Evolutionary conservation across 1,140 invertebrate genomes (phyloP), one percentile per base, ranked within the genome.

Genomic region (Rhynchophorus ferrugineus): DNA sequence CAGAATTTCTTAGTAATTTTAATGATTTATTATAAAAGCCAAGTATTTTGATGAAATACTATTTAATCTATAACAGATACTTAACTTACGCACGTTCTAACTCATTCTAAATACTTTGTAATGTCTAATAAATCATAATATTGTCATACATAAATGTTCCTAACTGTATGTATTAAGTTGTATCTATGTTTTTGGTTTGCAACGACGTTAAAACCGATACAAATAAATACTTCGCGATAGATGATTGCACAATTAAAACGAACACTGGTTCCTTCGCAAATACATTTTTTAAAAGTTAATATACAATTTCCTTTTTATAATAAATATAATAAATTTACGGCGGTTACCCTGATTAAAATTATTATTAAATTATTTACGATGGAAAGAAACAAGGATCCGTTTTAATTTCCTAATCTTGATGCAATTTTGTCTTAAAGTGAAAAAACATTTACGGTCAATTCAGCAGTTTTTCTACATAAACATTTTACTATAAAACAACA

Each of bases 291-390:
- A n/a, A n/a, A 51, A 51, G 45, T 48, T 45, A 49, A 47, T 36
- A 44, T 35, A 39, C 22, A 44, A 13, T 41, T 33, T n/a, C n/a
- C n/a, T n/a, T n/a, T 49, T 42, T 44, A 42, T 38, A 53, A 57
- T 47, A 45, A 44, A 52, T 54, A 48, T 9, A 54, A 58, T 58
- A 55, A 55, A 37, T 44, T 52, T 64, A 64, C 58, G 58, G 60
- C 59, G 59, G 54, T 64, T 66, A 66, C 64, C 64, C 64, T 66
- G 64, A 61, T 66, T 60, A 44, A 66, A 66, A 64, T 66, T 65
- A 65, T 65, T 65, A 65, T 57, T 58, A 50, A 64, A 61, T 55
- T 33, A 46, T 51, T 51, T 51, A 54, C 46, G 53, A 52, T 22
- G 18, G 34, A 18, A 2, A 33, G 19, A 20, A 33, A 7, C n/a